Evolutionary conservation across 1,140 invertebrate species (phyloP), one percentile per base, ranked within the genome.

Genomic region (Drosophila mauritiana): DNA sequence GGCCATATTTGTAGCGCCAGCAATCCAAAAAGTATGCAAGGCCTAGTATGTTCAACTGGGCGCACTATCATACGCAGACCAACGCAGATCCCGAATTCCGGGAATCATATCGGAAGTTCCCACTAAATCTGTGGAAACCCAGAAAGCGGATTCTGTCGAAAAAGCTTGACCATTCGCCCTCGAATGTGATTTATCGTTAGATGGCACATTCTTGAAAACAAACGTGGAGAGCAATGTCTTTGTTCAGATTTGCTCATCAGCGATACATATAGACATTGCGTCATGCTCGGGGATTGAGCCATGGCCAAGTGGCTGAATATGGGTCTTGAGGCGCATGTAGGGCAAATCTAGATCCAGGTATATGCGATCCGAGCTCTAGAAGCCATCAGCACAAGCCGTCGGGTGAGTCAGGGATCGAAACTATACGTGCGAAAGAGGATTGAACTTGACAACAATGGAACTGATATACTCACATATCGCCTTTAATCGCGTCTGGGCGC

Each of bases 381-480:
- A 62, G 31, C 22, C 15, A 22, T 22, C 20, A 22, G 20, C 20
- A 22, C 20, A 22, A 10, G 2, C 3, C 12, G 6, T 8, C 34
- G 6, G 37, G 4, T n/a, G 53, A 58, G 27, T 59, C 62, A 64
- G 56, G 27, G n/a, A 34, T 57, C 27, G 15, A 8, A 58, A 15
- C 27, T 22, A 22, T n/a, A 58, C 22, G 25, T 36, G 15, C 27
- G 17, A 64, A 65, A 43, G 59, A 37, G 46, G 64, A 68, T 43
- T 39, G 59, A 65, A 65, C 59, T 68, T 68, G 64, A 65, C 59
- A 45, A 52, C 46, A 51, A 65, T 65, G n/a, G 36, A 34, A 39
- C 20, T 20, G 17, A 61, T 15, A 10, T 20, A 31, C 4, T 40
- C 45, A 67, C 17, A 40, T 11, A 22, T 34, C 31, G 46, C n/a